A percentile compares a stretch with the other conserved stretches of the same genome.
phyloP scores from a whole-genome alignment of 1,140 invertebrate genomes.

The Asbolus verrucosus region DNA sequence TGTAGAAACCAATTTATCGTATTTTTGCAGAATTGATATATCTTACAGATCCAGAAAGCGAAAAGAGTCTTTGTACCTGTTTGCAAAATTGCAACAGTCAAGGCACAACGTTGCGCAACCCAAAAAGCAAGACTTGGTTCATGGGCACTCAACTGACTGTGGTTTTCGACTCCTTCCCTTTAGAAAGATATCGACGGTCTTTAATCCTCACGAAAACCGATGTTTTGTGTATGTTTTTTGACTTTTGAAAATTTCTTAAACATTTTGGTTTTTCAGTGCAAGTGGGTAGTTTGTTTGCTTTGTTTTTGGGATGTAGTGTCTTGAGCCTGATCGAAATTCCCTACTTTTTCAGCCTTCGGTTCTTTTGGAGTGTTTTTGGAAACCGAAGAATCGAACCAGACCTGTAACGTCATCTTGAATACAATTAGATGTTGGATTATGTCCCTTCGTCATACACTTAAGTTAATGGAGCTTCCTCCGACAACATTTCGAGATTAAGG shows the following conservation, averaged over 20 bases:
- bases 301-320: slow-evolving; percentile 76
- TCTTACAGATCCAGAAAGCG: slow-evolving; percentile 51
- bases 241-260: not conserved
- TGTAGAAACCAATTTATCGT: no score
- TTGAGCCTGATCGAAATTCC: slow-evolving; percentile 75
- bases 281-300: slow-evolving; percentile 74
- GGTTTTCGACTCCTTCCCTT: slow-evolving; percentile 30
- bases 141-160: not conserved
- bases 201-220: slow-evolving; percentile 43
- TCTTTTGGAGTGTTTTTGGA: slow-evolving; percentile 65
- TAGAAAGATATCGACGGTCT: slow-evolving; percentile 36
- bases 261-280: slow-evolving; percentile 69
- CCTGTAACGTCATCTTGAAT: no score
- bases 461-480: slow-evolving; percentile 23
- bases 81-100: slow-evolving; percentile 70
- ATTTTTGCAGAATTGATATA: slow-evolving; percentile 62
- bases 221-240: slow-evolving; percentile 23
- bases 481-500: slow-evolving; percentile 28
- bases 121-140: no score
- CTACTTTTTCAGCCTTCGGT: slow-evolving; percentile 71
- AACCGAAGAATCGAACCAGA: slow-evolving; percentile 16
- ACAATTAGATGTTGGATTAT: slow-evolving; percentile 1
- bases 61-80: slow-evolving; percentile 69
- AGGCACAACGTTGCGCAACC: no score
- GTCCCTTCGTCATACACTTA: slow-evolving; percentile 8